phyloP scores from a whole-genome alignment of 2,113 vertebrate genomes.

The Hylia prasina region DNA sequence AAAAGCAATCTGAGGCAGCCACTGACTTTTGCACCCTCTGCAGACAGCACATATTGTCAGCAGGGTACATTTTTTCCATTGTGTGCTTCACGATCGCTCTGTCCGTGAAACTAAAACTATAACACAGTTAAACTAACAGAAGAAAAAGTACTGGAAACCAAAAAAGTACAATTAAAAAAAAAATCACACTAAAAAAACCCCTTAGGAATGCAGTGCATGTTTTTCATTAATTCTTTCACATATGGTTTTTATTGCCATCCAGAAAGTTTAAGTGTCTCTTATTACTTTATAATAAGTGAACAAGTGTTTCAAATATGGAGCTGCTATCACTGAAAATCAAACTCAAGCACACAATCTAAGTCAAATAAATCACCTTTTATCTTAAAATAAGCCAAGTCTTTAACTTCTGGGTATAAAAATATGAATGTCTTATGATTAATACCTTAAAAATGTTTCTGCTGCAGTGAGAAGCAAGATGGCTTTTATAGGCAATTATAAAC shows the following conservation, averaged over 20 bases:
- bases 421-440: background rate
- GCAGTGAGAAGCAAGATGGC: background rate
- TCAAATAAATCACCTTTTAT: background rate
- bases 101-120: background rate
- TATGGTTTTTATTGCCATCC: slow-evolving; percentile 29
- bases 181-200: background rate
- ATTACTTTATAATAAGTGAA: slow-evolving; percentile 23
- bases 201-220: background rate
- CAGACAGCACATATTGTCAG: background rate
- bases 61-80: background rate
- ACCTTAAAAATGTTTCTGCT: background rate
- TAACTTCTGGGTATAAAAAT: background rate
- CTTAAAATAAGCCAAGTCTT: background rate
- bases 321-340: background rate
- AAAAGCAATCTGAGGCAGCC: background rate
- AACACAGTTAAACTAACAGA: background rate
- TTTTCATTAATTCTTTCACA: slow-evolving; percentile 46
- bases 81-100: fast-evolving
- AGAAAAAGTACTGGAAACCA: slow-evolving; percentile 16
- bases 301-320: background rate
- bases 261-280: background rate
- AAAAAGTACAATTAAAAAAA: background rate
- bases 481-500: background rate
- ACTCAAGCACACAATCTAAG: background rate
- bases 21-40: background rate